Evolutionary conservation across 30 jellyfish, hydroid and myxozoan species (phyloP).

Genomic region (Rhopilema esculentum): DNA sequence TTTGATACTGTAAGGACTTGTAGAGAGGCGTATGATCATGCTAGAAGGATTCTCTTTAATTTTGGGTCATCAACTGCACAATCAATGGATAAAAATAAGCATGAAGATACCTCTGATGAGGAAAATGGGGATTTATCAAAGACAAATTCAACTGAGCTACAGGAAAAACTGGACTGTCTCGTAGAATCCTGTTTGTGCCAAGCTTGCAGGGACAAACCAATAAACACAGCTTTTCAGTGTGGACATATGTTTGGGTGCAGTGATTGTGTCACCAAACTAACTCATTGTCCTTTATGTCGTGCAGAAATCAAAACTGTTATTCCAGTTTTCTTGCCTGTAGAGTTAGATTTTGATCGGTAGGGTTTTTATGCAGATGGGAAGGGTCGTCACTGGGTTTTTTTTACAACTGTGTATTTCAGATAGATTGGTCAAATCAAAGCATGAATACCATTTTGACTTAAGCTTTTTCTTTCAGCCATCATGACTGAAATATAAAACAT

Average conservation of each 20-base stretch:
- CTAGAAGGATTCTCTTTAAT: slow-evolving; percentile 88
- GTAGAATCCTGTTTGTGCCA: slow-evolving; percentile 83
- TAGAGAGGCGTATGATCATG: slow-evolving; percentile 97
- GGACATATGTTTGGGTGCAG: slow-evolving; percentile 91
- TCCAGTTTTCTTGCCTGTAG: slow-evolving; percentile 81
- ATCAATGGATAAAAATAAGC: slow-evolving; percentile 27
- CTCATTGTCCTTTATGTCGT: slow-evolving; percentile 92
- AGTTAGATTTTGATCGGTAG: slow-evolving; percentile 46
- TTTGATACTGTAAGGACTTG: slow-evolving; percentile 98
- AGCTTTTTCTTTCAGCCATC: too few species aligned
- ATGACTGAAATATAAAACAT: too few species aligned
- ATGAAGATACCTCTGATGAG: neutral
- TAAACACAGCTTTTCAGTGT: slow-evolving; percentile 89
- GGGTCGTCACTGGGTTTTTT: slow-evolving; percentile 6
- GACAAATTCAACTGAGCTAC: slow-evolving; percentile 22
- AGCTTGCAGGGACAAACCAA: slow-evolving; percentile 82
- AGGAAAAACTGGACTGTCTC: slow-evolving; percentile 56
- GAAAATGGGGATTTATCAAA: slow-evolving; percentile 16
- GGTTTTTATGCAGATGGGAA: neutral
- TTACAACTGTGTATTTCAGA: neutral
- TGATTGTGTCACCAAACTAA: slow-evolving; percentile 61
- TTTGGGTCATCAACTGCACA: slow-evolving; percentile 87
- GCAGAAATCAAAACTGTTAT: slow-evolving; percentile 48
- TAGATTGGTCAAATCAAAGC: neutral
- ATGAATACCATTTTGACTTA: too few species aligned